Percentiles rank a stretch among this genome's conserved stretches.
These are phyloP conservation scores for Pipistrellus pygmaeus DNA, from an alignment of 2,797 vertebrate genomes.

Conservation along the genomic window DNA sequence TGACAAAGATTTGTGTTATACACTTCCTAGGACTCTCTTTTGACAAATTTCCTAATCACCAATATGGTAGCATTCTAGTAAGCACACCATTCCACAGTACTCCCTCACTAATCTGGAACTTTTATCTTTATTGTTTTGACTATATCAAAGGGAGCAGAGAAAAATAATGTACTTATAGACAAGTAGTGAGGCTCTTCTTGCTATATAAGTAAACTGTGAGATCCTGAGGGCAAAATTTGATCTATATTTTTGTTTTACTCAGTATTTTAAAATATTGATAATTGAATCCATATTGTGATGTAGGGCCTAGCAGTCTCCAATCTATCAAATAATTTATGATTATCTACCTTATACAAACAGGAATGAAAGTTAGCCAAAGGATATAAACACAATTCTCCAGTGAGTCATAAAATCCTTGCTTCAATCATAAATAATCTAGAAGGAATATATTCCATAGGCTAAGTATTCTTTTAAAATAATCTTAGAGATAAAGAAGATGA, in stretches of 20 bases:
- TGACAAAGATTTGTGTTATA: constrained; percentile 4
- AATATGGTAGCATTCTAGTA: constrained; percentile 2
- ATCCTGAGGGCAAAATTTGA: constrained; percentile 7
- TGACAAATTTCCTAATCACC: constrained; percentile 31
- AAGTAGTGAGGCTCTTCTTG: constrained; percentile 16
- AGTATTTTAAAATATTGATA: constrained; percentile 58
- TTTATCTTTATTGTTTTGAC: constrained; percentile 18
- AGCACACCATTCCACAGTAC: not conserved
- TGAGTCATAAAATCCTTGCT: constrained; percentile 32
- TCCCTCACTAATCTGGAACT: constrained; percentile 34
- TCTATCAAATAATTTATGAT: constrained; percentile 50
- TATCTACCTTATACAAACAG: constrained; percentile 41
- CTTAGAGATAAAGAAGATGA: constrained; percentile 21
- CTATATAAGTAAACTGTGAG: constrained; percentile 48
- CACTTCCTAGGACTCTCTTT: constrained; percentile 30
- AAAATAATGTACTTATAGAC: constrained; percentile 10
- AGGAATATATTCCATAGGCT: constrained; percentile 41
- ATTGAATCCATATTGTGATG: not conserved
- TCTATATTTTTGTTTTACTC: constrained; percentile 41
- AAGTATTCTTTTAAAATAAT: constrained; percentile 39
- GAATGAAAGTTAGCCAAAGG: constrained; percentile 45
- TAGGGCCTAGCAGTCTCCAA: not conserved
- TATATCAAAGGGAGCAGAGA: not conserved
- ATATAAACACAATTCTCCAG: constrained; percentile 33
- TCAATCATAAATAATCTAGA: constrained; percentile 26